Percentiles rank a stretch among this genome's conserved stretches.
Conservation (phyloP, 2,797 vertebrate species). For the Hippoglossus hippoglossus region DNA sequence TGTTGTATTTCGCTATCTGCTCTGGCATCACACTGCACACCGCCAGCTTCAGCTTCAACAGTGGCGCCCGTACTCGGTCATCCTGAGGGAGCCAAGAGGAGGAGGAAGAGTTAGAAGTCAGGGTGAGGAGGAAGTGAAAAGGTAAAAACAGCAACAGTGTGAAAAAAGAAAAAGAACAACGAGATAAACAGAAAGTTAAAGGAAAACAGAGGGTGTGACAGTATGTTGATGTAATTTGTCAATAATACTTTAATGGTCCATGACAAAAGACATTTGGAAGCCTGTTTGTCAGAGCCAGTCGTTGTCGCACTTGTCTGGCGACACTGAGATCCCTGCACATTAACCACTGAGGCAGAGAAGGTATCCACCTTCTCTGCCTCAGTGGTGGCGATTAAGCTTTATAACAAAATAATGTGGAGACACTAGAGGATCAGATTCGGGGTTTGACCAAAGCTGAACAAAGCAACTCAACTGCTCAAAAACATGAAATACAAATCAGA, state of each 20-base stretch:
- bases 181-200: background rate
- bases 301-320: conserved; percentile 19
- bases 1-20: conserved; percentile 93
- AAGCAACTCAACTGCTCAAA: background rate
- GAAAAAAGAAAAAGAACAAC: background rate
- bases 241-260: conserved; percentile 46
- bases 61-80: conserved; percentile 91
- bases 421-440: conserved; percentile 1
- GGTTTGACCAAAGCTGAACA: background rate
- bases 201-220: background rate
- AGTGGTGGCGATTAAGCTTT: conserved; percentile 28
- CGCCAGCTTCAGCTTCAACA: conserved; percentile 94
- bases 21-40: conserved; percentile 97
- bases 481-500: background rate
- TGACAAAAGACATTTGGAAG: conserved; percentile 53
- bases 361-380: too few species aligned
- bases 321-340: conserved; percentile 30
- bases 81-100: conserved; percentile 81
- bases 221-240: conserved; percentile 30
- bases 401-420: conserved; percentile 10
- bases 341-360: conserved; percentile 21
- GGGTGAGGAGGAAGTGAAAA: background rate
- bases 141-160: background rate
- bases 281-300: conserved; percentile 27
- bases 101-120: background rate